Evolutionary conservation across 2,113 vertebrate genomes (phyloP).

Genomic region (Butorides virescens): DNA sequence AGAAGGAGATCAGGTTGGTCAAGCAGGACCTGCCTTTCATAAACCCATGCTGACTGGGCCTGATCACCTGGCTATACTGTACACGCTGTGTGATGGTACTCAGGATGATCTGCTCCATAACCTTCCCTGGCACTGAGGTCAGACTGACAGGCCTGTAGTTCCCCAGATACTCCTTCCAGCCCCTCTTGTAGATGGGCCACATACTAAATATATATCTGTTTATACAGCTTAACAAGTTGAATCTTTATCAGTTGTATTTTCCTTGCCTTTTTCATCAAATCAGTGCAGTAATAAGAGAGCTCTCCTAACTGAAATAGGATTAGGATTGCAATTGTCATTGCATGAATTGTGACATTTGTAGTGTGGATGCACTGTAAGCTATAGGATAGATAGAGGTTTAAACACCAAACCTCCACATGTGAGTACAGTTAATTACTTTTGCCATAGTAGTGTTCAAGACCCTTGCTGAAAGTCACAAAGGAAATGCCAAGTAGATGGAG

Average conservation of each 20-base stretch:
- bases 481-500: neutral
- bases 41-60: too few species aligned
- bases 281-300: neutral
- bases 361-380: neutral
- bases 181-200: neutral
- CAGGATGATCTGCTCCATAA: neutral
- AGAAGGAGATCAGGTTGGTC: neutral
- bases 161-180: neutral
- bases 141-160: neutral
- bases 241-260: neutral
- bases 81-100: too few species aligned
- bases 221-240: neutral
- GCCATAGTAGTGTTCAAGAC: neutral
- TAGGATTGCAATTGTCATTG: neutral
- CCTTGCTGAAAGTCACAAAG: neutral
- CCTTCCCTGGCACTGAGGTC: neutral
- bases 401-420: neutral
- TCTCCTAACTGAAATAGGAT: neutral
- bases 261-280: neutral
- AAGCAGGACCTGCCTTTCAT: neutral
- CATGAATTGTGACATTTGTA: neutral
- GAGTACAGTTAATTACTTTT: neutral
- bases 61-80: too few species aligned
- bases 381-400: neutral
- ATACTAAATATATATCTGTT: neutral